phyloP scores from a whole-genome alignment of 92 coral and sea anemone species.

The Pocillopora grandis region DNA sequence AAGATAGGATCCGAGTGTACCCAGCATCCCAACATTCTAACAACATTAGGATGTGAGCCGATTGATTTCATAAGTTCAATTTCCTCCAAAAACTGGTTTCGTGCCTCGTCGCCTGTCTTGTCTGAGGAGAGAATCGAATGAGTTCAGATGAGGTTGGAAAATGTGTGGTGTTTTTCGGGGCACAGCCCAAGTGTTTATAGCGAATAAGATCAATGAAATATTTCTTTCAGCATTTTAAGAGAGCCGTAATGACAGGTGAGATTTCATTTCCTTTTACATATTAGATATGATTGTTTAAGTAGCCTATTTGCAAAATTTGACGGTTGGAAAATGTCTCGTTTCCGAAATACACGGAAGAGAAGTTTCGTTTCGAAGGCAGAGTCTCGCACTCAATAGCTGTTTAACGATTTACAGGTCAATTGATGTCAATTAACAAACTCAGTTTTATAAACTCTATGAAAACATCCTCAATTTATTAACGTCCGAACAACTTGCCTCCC shows the following conservation, averaged over 20 bases:
- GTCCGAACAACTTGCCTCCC: not conserved
- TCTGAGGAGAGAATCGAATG: not conserved
- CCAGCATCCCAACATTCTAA: constrained; percentile 21
- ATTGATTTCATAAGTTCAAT: constrained; percentile 24
- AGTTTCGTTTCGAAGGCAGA: too few relatives aligned
- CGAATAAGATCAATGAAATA: too few relatives aligned
- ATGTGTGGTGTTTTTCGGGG: too few relatives aligned
- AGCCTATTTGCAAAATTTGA: not conserved
- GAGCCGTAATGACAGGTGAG: not conserved
- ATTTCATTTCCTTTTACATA: not conserved
- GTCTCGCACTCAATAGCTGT: not conserved
- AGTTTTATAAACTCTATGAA: too few relatives aligned
- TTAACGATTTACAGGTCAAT: too few relatives aligned
- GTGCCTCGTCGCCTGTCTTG: not conserved
- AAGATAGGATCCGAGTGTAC: constrained; percentile 16
- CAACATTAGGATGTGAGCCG: constrained; percentile 15
- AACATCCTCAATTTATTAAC: not conserved
- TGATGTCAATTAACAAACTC: too few relatives aligned
- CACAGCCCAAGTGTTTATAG: too few relatives aligned
- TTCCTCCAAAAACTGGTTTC: constrained; percentile 6
- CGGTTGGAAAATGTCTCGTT: not conserved
- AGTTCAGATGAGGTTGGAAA: too few relatives aligned
- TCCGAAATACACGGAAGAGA: not conserved
- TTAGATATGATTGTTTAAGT: not conserved
- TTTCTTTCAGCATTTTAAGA: not conserved